Conservation (phyloP, 2,888 invertebrate species). For the Galerucella nymphaeae region DNA sequence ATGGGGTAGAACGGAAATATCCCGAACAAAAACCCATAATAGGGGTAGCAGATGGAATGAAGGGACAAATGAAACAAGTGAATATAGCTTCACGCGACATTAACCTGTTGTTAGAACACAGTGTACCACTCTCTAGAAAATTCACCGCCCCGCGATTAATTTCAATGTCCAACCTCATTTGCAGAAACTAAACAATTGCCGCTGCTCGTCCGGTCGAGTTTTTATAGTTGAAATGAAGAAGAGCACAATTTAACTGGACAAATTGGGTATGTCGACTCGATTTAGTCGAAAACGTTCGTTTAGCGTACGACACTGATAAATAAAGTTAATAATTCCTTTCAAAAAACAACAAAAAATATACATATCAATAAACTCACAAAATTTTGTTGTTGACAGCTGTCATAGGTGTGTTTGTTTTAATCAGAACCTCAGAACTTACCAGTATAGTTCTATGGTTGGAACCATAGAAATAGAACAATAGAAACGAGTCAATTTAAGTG, state of each 20-base stretch:
- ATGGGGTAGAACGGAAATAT: conserved; percentile 26
- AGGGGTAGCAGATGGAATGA: conserved; percentile 44
- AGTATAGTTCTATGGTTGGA: too few relatives aligned
- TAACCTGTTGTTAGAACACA: conserved; percentile 64
- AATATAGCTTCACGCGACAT: conserved; percentile 63
- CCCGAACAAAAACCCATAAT: conserved; percentile 45
- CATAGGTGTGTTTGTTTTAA: too few relatives aligned
- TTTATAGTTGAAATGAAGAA: conserved; percentile 32
- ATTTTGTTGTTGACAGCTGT: too few relatives aligned
- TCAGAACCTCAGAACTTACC: too few relatives aligned
- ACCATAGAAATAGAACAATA: too few relatives aligned
- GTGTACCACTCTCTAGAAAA: conserved; percentile 49
- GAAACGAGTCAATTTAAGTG: too few relatives aligned
- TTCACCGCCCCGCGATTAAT: conserved; percentile 61
- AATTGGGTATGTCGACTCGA: conserved; percentile 23
- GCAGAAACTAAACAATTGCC: conserved; percentile 52
- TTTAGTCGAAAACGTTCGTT: conserved; percentile 4
- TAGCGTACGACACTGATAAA: not conserved
- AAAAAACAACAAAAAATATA: too few relatives aligned
- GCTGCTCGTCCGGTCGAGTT: conserved; percentile 30
- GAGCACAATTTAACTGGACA: conserved; percentile 25
- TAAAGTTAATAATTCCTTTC: not conserved
- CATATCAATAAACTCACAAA: too few relatives aligned
- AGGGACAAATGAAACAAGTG: conserved; percentile 62
- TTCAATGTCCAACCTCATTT: conserved; percentile 54